These are phyloP conservation scores for Lycocorax pyrrhopterus DNA, from an alignment of 2,113 vertebrate species.

Conservation along the genomic window DNA sequence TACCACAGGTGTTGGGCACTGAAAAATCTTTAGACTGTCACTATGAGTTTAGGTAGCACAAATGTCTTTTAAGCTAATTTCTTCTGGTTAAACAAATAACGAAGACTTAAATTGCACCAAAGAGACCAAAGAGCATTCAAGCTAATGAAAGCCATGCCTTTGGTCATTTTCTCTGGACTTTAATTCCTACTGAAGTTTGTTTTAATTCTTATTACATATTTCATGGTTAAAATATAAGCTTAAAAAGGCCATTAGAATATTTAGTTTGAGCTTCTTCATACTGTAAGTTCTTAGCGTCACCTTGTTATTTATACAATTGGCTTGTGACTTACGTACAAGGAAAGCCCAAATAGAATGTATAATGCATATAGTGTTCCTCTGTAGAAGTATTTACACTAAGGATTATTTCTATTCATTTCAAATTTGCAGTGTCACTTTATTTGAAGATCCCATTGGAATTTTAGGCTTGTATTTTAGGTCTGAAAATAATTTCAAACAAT, in stretches of 20 bases:
- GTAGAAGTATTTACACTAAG: constrained; percentile 1
- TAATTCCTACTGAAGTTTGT: background rate
- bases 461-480: constrained; percentile 46
- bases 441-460: constrained; percentile 37
- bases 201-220: constrained; percentile 19
- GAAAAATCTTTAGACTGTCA: background rate
- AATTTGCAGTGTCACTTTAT: constrained; percentile 20
- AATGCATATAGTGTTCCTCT: constrained; percentile 7
- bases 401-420: constrained; percentile 35
- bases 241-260: background rate
- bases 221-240: background rate
- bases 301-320: background rate
- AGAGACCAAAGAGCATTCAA: background rate
- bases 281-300: background rate
- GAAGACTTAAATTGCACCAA: background rate
- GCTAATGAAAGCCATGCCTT: constrained; percentile 10
- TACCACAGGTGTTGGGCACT: background rate
- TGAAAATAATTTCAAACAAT: constrained; percentile 56
- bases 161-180: constrained; percentile 19
- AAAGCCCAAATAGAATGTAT: background rate
- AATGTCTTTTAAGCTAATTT: background rate
- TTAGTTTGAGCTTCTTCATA: background rate
- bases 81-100: background rate
- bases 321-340: background rate
- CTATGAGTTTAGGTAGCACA: background rate